These are phyloP conservation scores for Platysteira castanea DNA, from an alignment of 2,113 vertebrate species.

Conservation along the genomic window DNA sequence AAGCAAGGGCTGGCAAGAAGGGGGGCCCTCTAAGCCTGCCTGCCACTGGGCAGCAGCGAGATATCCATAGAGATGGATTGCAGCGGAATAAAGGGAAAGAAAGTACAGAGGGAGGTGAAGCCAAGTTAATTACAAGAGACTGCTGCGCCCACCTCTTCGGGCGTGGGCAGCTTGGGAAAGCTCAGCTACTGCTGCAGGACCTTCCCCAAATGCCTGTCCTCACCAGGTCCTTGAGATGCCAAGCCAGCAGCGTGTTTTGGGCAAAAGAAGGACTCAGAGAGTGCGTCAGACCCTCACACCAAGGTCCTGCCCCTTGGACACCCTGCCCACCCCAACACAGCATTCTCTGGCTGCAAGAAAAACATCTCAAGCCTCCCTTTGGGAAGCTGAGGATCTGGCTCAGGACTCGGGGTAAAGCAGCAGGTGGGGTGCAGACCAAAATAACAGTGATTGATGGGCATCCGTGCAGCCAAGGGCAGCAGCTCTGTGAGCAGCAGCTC, in stretches of 20 bases:
- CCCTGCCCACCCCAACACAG: neutral
- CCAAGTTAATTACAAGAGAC: neutral
- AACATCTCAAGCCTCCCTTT: neutral
- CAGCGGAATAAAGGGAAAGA: neutral
- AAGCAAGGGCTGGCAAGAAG: neutral
- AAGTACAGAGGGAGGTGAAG: neutral
- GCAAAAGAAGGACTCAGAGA: neutral
- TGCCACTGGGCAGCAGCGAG: fast-evolving
- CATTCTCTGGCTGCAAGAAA: neutral
- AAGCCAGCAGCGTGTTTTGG: fast-evolving
- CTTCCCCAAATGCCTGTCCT: neutral
- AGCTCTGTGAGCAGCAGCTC: neutral
- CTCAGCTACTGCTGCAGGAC: neutral
- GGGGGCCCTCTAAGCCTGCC: neutral
- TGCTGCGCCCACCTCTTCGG: neutral
- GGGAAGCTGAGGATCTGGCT: neutral
- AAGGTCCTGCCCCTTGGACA: neutral
- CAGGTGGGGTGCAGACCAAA: fast-evolving
- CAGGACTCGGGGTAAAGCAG: neutral
- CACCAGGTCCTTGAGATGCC: fast-evolving
- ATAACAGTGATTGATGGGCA: neutral
- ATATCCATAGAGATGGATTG: neutral
- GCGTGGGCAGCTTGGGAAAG: neutral
- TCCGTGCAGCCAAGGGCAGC: fast-evolving
- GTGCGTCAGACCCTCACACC: fast-evolving